Evolutionary conservation across 2,888 invertebrate species (phyloP), one percentile per base, ranked within the genome.

Genomic region (Erebia epiphron): DNA sequence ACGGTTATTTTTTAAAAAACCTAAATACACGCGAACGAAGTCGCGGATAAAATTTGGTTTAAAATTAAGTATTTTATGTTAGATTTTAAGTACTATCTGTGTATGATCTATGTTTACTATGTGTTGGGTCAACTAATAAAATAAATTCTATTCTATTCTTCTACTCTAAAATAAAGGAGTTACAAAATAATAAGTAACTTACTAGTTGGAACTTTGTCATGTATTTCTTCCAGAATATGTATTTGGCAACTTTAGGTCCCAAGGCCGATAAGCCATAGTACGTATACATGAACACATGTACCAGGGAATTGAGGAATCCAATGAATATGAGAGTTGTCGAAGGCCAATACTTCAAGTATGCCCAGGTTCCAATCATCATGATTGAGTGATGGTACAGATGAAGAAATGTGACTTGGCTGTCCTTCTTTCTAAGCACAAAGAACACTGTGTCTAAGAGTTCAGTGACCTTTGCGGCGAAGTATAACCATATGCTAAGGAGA

Each of bases 381-480:
- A 95, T 87, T 0, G 95, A 93, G 83, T 98, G 98, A 85, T 98
- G 98, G 82, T 98, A 98, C 1, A 98, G 95, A 83, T 98, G 98
- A 41, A 98, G 95, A 81, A 98, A 97, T 0, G 97, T 96, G 0
- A 98, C 96, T 87, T 98, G 98, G 63, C 95, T 86, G 90, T 94
- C 78, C 91, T 94, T 88, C 87, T 98, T 98, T 61, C 98, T 94
- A 77, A 98, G 85, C 2, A 98, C 97, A 85, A 98, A 98, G 91
- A 98, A 98, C 0, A 97, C 95, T 0, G 97, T 97, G 81, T 97
- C 97, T 63, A 97, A 80, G 0, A 97, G 93, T 83, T 97, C 97
- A 0, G 96, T 92, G 7, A 97, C 88, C 88, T 97, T 97, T 1
- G 96, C 97, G 69, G 95, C 92, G 80, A 96, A 95, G 81, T 97